phyloP scores from a whole-genome alignment of 2,888 invertebrate species.

The Drosophila buzzatii region DNA sequence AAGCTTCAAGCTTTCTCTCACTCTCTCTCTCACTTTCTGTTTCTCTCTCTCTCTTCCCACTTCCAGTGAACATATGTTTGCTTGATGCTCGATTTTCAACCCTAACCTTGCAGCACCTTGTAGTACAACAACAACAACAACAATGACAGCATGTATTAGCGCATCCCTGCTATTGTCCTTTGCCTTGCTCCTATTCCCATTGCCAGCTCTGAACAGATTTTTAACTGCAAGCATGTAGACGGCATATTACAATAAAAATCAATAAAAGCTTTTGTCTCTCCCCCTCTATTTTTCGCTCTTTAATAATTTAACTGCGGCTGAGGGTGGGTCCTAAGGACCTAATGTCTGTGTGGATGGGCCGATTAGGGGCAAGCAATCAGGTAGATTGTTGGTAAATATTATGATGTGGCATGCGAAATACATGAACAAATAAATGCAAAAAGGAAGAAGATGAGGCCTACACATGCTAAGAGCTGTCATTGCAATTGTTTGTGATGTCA shows the following conservation, averaged over 20 bases:
- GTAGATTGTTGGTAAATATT: constrained; percentile 33
- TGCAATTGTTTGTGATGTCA: constrained; percentile 16
- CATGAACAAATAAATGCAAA: neutral
- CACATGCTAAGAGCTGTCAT: constrained; percentile 10
- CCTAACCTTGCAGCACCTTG: constrained; percentile 74
- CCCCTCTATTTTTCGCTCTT: constrained; percentile 34
- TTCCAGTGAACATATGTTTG: constrained; percentile 65
- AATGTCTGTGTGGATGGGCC: constrained; percentile 16
- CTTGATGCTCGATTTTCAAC: constrained; percentile 62
- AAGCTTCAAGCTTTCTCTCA: constrained; percentile 41
- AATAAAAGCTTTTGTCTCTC: constrained; percentile 64
- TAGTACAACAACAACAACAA: constrained; percentile 38
- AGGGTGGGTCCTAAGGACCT: constrained; percentile 24
- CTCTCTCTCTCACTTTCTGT: constrained; percentile 1
- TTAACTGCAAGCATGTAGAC: constrained; percentile 37
- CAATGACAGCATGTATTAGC: constrained; percentile 31
- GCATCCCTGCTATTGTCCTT: constrained; percentile 20
- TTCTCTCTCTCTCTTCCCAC: neutral
- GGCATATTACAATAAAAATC: constrained; percentile 54
- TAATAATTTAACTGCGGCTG: constrained; percentile 61
- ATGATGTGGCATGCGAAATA: constrained; percentile 14
- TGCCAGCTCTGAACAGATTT: constrained; percentile 47
- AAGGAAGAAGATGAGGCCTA: neutral
- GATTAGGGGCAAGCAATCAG: constrained; percentile 32
- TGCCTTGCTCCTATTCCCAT: constrained; percentile 12